Base-by-base conservation (phyloP, 2,797 vertebrate genomes). In the Luscinia luscinia region DNA sequence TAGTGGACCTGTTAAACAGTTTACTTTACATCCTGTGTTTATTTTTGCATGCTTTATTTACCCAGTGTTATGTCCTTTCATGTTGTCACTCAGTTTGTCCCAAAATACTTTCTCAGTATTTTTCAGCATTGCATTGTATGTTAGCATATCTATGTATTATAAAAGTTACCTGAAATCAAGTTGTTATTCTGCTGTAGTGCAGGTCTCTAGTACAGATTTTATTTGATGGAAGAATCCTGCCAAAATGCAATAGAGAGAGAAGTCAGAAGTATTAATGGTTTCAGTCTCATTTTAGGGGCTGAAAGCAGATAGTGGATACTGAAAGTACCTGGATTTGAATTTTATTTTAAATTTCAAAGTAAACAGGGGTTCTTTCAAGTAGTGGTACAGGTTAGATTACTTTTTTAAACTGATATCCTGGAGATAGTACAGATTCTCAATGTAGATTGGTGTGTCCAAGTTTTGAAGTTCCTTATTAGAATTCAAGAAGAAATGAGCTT, bases 31-130 rank as follows among this genome's bases (percentile, higher is more conserved):
- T 73, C 66, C 40, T 72, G 27, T 78, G 76, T 75, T 95, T 89
- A 51, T 79, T 90, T 88, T 77, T 68, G 43, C 32, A 41, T 72
- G 30, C 15, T 83, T 91, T 95, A 69, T 96, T 88, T 96, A 72
- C 58, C 30, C 27, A 12, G 22, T 91, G 49, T 74, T 87, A 45
- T 6, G 93, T 89, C 93, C 36, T 86, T 81, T 82, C 59, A 46
- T 61, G 14, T 63, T 85, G 41, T 80, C 62, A 36, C 51, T 61
- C 8, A 7, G 12, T 78, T 78, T 68, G 70, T 83, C 23, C 63
- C 72, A 62, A 72, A 89, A 64, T 15, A 45, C 15, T 85, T 89
- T 52, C 54, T 32, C 24, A 32, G 18, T 76, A 26, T 82, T 90
- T 81, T 66, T 74, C 27, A 49, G 12, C 43, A 30, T 52, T 87